These are phyloP conservation scores for Mionectes macconnelli DNA, from an alignment of 2,113 vertebrate species.

Conservation along the genomic window DNA sequence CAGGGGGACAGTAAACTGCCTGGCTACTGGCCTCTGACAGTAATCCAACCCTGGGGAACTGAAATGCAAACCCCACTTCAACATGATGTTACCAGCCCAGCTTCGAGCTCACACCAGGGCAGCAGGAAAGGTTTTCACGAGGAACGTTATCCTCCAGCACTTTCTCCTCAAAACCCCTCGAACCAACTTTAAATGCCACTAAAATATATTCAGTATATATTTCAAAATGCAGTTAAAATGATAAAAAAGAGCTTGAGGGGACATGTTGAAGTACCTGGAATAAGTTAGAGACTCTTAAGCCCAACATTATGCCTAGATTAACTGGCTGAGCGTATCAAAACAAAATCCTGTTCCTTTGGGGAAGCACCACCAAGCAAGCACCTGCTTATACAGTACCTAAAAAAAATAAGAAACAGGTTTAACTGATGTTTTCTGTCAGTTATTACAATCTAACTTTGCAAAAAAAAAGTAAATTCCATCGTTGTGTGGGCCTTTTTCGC, in stretches of 20 bases:
- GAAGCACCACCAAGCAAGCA: background rate
- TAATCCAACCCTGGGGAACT: background rate
- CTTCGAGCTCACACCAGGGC: background rate
- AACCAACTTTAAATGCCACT: background rate
- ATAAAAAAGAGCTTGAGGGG: background rate
- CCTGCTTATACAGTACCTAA: background rate
- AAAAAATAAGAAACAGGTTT: background rate
- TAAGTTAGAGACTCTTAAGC: background rate
- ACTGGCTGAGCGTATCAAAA: background rate
- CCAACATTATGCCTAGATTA: background rate
- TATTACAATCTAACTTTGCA: background rate
- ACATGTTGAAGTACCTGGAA: background rate
- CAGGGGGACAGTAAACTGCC: background rate
- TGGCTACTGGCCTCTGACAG: background rate
- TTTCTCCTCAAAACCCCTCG: background rate
- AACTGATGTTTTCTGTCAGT: background rate
- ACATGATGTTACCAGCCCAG: background rate
- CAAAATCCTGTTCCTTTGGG: background rate
- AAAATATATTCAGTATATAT: background rate
- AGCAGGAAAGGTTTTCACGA: background rate
- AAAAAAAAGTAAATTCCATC: background rate
- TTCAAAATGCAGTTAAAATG: background rate
- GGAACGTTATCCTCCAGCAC: background rate
- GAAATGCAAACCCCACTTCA: constrained; percentile 20
- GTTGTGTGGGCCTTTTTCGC: background rate